A percentile compares a stretch with the other conserved stretches of the same genome.
These are phyloP conservation scores for Danaus chrysippus DNA, from an alignment of 2,888 invertebrate species.

Conservation along the genomic window DNA sequence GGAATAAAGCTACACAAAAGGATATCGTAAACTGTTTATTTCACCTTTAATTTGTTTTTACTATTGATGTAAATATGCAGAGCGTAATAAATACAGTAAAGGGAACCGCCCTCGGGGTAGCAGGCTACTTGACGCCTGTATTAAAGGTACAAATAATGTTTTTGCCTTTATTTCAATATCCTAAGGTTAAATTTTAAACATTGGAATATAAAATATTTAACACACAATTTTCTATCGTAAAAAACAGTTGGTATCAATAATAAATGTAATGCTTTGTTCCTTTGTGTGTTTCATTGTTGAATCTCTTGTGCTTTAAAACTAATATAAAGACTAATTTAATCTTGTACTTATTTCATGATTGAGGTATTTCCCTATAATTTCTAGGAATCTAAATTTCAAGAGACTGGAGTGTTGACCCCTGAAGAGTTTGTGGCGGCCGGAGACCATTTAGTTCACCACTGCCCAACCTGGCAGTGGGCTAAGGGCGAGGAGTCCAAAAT, in stretches of 20 bases:
- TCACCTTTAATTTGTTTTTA: neutral
- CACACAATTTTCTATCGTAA: neutral
- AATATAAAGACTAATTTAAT: neutral
- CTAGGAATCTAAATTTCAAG: slow-evolving; percentile 97
- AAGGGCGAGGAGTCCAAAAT: slow-evolving; percentile 93
- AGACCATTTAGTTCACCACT: slow-evolving; percentile 98
- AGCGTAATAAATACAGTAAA: slow-evolving; percentile 97
- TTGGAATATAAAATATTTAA: neutral
- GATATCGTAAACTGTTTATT: neutral
- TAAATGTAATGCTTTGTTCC: neutral
- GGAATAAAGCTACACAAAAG: neutral
- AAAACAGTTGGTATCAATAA: neutral
- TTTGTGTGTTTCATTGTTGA: neutral
- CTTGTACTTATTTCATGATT: neutral
- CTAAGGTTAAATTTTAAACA: neutral
- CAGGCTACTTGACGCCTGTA: slow-evolving; percentile 97
- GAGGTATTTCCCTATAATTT: slow-evolving; percentile 7
- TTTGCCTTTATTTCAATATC: slow-evolving; percentile 5
- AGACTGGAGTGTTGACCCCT: slow-evolving; percentile 98
- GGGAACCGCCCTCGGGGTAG: slow-evolving; percentile 96
- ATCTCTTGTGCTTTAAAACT: neutral
- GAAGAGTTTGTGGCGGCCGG: slow-evolving; percentile 99
- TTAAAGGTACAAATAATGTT: slow-evolving; percentile 84
- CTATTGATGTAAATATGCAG: slow-evolving; percentile 84
- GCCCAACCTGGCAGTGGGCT: slow-evolving; percentile 99